Percentiles rank a stretch among this genome's conserved stretches.
Evolutionary conservation across 2,797 vertebrate genomes (phyloP).

Genomic region (Nannoperca australis): DNA sequence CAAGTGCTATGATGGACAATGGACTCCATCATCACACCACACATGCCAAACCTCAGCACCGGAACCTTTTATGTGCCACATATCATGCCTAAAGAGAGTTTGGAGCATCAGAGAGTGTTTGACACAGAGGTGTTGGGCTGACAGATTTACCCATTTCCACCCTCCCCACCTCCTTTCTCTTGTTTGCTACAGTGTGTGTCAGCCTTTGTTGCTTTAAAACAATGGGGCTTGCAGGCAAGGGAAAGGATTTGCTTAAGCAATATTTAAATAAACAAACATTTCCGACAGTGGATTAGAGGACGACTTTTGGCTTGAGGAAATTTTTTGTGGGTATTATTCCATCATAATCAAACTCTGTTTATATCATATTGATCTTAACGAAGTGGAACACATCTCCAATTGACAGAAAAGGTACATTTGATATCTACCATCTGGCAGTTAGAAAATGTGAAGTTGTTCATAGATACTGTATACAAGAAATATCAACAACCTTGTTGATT

Average conservation of each 20-base stretch:
- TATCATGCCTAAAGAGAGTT: constrained; percentile 25
- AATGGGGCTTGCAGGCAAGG: neutral
- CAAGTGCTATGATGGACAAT: neutral
- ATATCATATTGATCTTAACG: constrained; percentile 18
- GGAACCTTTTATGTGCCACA: constrained; percentile 17
- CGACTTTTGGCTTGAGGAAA: constrained; percentile 6
- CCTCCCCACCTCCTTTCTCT: neutral
- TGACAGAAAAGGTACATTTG: neutral
- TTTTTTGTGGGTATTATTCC: constrained; percentile 13
- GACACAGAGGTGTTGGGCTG: constrained; percentile 27
- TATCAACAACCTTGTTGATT: constrained; percentile 10
- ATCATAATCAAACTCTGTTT: constrained; percentile 21
- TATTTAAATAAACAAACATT: constrained; percentile 33
- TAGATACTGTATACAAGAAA: neutral
- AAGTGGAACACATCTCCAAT: neutral
- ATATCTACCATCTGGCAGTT: neutral
- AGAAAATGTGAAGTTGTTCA: neutral
- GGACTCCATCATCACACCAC: constrained; percentile 21
- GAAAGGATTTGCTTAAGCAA: constrained; percentile 34
- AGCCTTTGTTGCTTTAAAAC: constrained; percentile 34
- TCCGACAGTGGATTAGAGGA: constrained; percentile 27
- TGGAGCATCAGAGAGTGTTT: constrained; percentile 21
- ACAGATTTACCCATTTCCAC: constrained; percentile 25
- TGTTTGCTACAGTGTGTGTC: constrained; percentile 2
- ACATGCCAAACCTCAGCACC: neutral